Conservation (phyloP, 2,888 invertebrate species). For the Cacoxenus indagator region DNA sequence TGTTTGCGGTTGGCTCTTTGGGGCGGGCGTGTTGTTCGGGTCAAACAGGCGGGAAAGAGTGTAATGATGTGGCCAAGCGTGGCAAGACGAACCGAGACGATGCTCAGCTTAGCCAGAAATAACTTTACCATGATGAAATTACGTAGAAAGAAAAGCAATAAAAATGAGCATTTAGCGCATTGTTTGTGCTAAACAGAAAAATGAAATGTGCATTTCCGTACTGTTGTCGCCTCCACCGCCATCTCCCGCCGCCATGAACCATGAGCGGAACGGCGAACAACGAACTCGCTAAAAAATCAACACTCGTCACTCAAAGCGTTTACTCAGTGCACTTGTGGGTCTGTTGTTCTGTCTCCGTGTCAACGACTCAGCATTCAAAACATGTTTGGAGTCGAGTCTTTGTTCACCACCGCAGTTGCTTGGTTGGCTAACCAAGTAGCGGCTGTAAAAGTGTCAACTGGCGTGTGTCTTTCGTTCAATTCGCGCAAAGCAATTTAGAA, state of each 20-base stretch:
- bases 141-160: background rate
- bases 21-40: background rate
- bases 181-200: background rate
- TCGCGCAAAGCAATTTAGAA: slow-evolving; percentile 40
- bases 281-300: background rate
- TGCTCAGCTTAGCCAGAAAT: background rate
- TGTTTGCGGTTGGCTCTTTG: background rate
- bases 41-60: slow-evolving; percentile 16
- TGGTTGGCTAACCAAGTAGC: background rate
- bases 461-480: slow-evolving; percentile 17
- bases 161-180: background rate
- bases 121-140: background rate
- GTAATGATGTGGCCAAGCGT: background rate
- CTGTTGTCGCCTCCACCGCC: no score
- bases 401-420: background rate
- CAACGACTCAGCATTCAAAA: background rate
- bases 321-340: slow-evolving; percentile 10
- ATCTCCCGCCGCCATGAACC: background rate
- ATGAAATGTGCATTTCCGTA: slow-evolving; percentile 1
- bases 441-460: slow-evolving; percentile 18
- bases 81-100: background rate
- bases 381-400: background rate
- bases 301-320: background rate
- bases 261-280: background rate
- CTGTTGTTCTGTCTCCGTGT: background rate